phyloP scores from a whole-genome alignment of 2,797 vertebrate genomes.

The Argyrosomus regius region DNA sequence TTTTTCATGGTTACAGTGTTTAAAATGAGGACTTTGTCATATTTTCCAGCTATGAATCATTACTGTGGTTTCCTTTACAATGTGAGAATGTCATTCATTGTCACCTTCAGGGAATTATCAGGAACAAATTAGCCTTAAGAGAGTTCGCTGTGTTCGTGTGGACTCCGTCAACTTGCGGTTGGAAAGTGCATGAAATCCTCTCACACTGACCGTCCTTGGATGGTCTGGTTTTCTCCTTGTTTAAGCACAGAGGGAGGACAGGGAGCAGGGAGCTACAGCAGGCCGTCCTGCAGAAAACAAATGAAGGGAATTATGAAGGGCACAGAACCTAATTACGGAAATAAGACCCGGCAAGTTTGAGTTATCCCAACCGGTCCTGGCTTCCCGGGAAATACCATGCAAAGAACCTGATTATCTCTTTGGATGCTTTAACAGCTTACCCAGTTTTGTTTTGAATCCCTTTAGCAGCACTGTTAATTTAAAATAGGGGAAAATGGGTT shows the following conservation, averaged over 20 bases:
- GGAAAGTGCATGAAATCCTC: neutral
- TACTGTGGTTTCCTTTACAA: neutral
- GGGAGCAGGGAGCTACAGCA: neutral
- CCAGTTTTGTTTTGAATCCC: conserved; percentile 29
- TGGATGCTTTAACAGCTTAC: conserved; percentile 21
- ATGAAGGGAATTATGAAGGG: conserved; percentile 49
- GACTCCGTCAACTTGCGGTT: conserved; percentile 23
- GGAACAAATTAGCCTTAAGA: neutral
- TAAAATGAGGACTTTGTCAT: neutral
- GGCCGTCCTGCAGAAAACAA: conserved; percentile 34
- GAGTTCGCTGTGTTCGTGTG: conserved; percentile 8
- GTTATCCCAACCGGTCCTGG: conserved; percentile 37
- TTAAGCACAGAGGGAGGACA: conserved; percentile 20
- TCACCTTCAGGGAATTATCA: conserved; percentile 1
- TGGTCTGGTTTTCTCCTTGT: conserved; percentile 27
- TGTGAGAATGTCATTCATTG: conserved; percentile 11
- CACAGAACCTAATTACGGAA: conserved; percentile 69
- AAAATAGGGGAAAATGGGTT: neutral
- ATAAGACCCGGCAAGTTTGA: conserved; percentile 57
- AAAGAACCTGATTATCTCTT: conserved; percentile 52
- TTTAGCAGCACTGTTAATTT: neutral
- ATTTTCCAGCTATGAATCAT: conserved; percentile 22
- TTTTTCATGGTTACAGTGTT: neutral
- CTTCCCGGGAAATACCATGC: conserved; percentile 45
- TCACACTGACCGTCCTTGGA: conserved; percentile 35